Conservation (phyloP, 2,797 vertebrate genomes). For the Nasua narica region DNA sequence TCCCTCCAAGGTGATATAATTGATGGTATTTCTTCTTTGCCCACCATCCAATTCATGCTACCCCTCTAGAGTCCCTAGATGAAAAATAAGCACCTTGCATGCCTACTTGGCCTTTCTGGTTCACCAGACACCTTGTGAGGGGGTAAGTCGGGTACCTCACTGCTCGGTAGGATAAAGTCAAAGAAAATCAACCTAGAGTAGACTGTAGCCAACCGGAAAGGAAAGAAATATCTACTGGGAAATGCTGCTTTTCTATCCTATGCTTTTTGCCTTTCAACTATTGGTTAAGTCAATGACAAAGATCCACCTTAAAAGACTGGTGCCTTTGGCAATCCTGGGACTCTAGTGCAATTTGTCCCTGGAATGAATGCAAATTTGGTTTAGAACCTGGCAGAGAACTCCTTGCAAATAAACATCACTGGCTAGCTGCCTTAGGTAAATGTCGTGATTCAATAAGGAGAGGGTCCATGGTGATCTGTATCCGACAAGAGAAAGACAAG, state of each 20-base stretch:
- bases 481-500: conserved; percentile 51
- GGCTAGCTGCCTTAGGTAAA: conserved; percentile 74
- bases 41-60: not conserved
- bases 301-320: conserved; percentile 56
- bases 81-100: not conserved
- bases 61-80: not conserved
- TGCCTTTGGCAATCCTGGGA: conserved; percentile 55
- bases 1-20: not conserved
- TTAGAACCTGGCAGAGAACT: conserved; percentile 73
- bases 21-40: not conserved
- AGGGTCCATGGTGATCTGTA: conserved; percentile 35
- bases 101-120: not conserved
- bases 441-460: conserved; percentile 63
- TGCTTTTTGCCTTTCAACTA: not conserved
- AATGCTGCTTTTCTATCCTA: not conserved
- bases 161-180: not conserved
- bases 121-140: not conserved
- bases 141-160: not conserved
- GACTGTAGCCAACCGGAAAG: not conserved
- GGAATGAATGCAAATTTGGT: conserved; percentile 76
- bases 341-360: conserved; percentile 65
- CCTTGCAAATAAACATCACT: conserved; percentile 73
- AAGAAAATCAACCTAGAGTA: not conserved
- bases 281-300: not conserved
- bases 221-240: not conserved